Evolutionary conservation across 2,113 vertebrate species (phyloP).

Genomic region (Rhea americana): DNA sequence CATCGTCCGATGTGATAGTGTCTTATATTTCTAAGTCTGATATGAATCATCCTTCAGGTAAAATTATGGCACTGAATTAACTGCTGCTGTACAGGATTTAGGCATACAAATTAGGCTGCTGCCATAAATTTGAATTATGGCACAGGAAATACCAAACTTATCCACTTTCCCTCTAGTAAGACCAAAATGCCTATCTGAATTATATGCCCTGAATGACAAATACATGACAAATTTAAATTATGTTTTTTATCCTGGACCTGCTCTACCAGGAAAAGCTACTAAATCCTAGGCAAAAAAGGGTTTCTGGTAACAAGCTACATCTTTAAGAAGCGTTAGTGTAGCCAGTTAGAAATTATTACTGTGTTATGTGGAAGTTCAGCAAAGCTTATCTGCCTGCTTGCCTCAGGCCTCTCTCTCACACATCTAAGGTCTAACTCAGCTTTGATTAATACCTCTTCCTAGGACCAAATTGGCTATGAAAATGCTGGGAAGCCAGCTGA

Average conservation of each 20-base stretch:
- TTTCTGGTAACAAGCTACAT: background rate
- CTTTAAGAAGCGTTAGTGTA: background rate
- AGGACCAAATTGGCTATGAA: background rate
- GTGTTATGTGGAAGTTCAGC: background rate
- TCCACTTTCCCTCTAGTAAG: background rate
- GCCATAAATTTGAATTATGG: constrained; percentile 18
- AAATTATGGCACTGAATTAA: constrained; percentile 35
- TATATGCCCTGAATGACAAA: constrained; percentile 22
- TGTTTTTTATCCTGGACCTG: background rate
- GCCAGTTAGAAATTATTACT: background rate
- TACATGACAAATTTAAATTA: background rate
- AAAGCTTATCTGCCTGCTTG: background rate
- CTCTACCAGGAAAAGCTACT: background rate
- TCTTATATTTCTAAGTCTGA: constrained; percentile 26
- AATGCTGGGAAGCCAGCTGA: background rate
- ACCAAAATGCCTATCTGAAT: constrained; percentile 9
- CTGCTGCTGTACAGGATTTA: background rate
- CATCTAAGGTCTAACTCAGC: accelerated
- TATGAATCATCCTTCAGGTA: constrained; percentile 44
- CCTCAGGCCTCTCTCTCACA: background rate
- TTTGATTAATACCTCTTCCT: background rate
- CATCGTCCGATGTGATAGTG: constrained; percentile 44
- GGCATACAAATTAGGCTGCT: constrained; percentile 4
- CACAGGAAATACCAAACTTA: constrained; percentile 44
- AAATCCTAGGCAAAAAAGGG: background rate